Conservation (phyloP, 2,888 invertebrate genomes). For the Diogma glabrata region DNA sequence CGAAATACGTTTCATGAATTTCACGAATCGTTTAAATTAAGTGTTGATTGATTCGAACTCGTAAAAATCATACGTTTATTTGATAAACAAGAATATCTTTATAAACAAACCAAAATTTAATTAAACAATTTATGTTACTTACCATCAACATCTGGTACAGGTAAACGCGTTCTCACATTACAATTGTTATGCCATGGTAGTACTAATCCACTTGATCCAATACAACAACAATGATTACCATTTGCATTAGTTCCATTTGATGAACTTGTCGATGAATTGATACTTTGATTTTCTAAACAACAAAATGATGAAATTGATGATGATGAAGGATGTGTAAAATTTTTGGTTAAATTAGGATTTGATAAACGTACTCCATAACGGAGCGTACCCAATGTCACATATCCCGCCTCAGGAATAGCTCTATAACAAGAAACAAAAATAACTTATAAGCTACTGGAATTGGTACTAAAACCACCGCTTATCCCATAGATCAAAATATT, state of each 20-base stretch:
- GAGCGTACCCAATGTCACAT: conserved; percentile 20
- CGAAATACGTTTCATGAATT: no score
- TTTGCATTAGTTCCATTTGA: conserved; percentile 11
- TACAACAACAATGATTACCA: conserved; percentile 16
- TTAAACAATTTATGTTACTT: not conserved
- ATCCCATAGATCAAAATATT: no score
- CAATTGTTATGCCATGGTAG: conserved; percentile 15
- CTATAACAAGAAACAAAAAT: no score
- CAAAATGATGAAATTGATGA: not conserved
- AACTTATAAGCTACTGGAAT: no score
- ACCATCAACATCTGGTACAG: conserved; percentile 9
- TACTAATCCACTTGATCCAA: conserved; percentile 13
- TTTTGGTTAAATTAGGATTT: conserved; percentile 8
- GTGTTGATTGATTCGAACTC: no score
- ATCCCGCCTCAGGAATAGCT: conserved; percentile 20
- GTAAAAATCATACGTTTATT: no score
- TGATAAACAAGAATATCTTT: no score
- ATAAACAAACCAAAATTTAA: not conserved
- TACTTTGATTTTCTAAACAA: not conserved
- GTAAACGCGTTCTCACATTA: conserved; percentile 11
- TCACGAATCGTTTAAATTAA: no score
- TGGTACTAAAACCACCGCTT: no score
- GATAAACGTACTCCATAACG: conserved; percentile 20
- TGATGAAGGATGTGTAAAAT: not conserved
- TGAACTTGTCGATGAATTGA: not conserved